Evolutionary conservation across 2,888 invertebrate genomes (phyloP), one percentile per base, ranked within the genome.

Genomic region (Deroplatys truncata): DNA sequence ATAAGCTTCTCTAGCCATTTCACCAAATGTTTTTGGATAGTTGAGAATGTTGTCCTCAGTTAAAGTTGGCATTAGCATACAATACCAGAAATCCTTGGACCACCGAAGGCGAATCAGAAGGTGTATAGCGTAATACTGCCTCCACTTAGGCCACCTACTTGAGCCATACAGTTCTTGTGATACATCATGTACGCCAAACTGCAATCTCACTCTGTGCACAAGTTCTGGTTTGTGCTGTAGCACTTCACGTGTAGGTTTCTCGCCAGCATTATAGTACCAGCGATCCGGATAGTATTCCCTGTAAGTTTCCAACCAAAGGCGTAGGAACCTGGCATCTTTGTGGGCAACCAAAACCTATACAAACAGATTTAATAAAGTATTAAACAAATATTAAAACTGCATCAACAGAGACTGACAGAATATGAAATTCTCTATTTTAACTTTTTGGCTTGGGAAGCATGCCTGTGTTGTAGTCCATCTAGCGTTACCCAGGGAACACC

Each of bases 291-390:
- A 87, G 43, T 87, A 87, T 31, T 87, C 35, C 29, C 87, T 29
- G 87, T 87, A 87, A 82, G 87, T 87, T 43, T 87, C 87, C 29
- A 87, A 35, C 87, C 87, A 87, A 16, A 87, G 87, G 10, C 87
- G 87, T 15, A 87, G n/a, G 28, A 87, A 87, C 20, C 87, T 82
- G 16, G 87, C 87, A 35, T 87, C 87, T 28, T 87, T 87, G 31
- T 87, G 82, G 9, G 87, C 87, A 2, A 87, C 83, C 25, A 87
- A 15, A 31, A 87, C 87, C 28, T 87, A 35, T 1, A 72, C 25
- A 72, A 72, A 72, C 16, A 72, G 5, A 4, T 72, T 72, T 1
- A 72, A 72, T 72, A 4, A 72, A 20, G 16, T 20, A 72, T 72
- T 72, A 72, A 20, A 20, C 2, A 31, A 31, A 31, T 31, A 31